Evolutionary conservation across 1,140 invertebrate species (phyloP).

Genomic region (Proales similis): DNA sequence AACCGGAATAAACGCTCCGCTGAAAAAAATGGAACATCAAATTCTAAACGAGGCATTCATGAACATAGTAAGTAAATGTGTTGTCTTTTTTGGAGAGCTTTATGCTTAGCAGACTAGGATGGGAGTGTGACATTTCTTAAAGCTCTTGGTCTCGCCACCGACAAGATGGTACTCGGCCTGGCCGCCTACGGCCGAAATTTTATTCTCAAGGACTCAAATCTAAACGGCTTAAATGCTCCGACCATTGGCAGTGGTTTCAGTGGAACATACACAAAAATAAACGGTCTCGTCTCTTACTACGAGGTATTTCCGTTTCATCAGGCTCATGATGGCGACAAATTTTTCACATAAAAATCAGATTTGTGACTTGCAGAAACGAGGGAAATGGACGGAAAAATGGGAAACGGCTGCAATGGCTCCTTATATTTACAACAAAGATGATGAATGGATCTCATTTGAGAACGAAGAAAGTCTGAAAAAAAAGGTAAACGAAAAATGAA

Average conservation of each 20-base stretch:
- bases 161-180: constrained; percentile 29
- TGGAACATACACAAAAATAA: constrained; percentile 34
- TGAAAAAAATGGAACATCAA: constrained; percentile 24
- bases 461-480: constrained; percentile 22
- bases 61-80: constrained; percentile 1
- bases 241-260: constrained; percentile 5
- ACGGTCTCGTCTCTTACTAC: constrained; percentile 26
- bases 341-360: not conserved
- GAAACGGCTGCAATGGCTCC: not conserved
- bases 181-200: constrained; percentile 21
- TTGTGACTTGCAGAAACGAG: constrained; percentile 13
- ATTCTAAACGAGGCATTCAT: constrained; percentile 1
- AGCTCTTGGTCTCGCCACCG: not conserved
- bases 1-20: constrained; percentile 23
- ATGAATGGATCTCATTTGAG: constrained; percentile 31
- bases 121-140: not conserved
- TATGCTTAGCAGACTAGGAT: not conserved
- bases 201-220: constrained; percentile 7
- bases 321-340: not conserved
- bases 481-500: constrained; percentile 19
- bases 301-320: not conserved
- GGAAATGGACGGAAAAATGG: constrained; percentile 36
- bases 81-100: not conserved
- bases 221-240: constrained; percentile 7
- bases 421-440: constrained; percentile 10